Conservation (phyloP, 2,888 invertebrate genomes). For the Phoenoteleia sp. region DNA sequence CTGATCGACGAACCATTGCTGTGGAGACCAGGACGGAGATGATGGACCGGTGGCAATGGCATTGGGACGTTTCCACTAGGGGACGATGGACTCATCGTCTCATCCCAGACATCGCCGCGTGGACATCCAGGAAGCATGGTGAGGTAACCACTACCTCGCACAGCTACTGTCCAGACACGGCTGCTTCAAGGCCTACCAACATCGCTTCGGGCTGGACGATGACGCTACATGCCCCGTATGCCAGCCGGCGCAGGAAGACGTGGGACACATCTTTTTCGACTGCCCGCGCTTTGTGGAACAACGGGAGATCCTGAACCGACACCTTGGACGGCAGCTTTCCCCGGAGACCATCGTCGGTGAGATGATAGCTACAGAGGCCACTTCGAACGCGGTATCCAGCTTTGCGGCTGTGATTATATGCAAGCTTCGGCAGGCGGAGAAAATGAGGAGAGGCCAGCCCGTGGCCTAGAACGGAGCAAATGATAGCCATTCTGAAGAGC, state of each 20-base stretch:
- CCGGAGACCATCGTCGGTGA: too few species aligned
- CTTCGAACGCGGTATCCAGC: too few species aligned
- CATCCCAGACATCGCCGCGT: not conserved
- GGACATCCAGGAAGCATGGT: not conserved
- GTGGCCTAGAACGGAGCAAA: not conserved
- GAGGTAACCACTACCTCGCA: not conserved
- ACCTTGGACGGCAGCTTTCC: not conserved
- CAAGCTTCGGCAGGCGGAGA: not conserved
- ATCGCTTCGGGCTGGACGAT: slow-evolving; percentile 34
- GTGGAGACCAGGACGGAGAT: not conserved
- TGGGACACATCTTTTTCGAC: slow-evolving; percentile 62
- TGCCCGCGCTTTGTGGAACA: slow-evolving; percentile 58
- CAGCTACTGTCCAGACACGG: slow-evolving; percentile 36
- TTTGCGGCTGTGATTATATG: not conserved
- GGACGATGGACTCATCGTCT: not conserved
- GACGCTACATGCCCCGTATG: slow-evolving; percentile 49
- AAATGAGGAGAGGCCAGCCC: not conserved
- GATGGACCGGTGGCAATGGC: not conserved
- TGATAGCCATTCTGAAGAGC: not conserved
- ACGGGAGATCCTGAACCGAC: not conserved
- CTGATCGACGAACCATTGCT: not conserved
- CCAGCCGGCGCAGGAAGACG: slow-evolving; percentile 23
- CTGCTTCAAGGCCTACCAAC: slow-evolving; percentile 44
- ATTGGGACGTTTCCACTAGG: not conserved
- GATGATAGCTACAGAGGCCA: too few species aligned